Evolutionary conservation across 2,113 vertebrate genomes (phyloP).

Genomic region (Serinus canaria): DNA sequence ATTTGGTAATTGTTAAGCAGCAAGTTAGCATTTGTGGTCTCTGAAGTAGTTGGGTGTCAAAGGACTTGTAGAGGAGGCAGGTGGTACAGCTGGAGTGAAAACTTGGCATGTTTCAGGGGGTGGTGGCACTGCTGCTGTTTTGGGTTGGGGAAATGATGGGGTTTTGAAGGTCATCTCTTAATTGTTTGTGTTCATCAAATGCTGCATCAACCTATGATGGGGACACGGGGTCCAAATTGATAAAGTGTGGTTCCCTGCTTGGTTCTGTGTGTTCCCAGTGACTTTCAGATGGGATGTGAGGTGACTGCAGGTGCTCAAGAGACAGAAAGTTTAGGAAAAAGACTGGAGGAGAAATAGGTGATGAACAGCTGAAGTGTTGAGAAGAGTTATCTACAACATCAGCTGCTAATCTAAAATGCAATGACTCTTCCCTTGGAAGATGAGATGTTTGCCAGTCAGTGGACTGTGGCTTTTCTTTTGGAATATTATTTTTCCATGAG

Average conservation of each 20-base stretch:
- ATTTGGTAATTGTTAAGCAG: not conserved
- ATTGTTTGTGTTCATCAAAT: not conserved
- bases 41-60: not conserved
- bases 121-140: fast-evolving
- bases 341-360: not conserved
- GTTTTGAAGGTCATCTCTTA: not conserved
- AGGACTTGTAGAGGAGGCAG: not conserved
- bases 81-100: not conserved
- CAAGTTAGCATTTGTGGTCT: not conserved
- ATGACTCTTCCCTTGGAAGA: not conserved
- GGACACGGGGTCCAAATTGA: too few species aligned
- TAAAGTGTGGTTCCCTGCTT: not conserved
- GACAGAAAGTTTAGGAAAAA: not conserved
- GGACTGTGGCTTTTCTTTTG: not conserved
- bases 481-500: not conserved
- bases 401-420: not conserved
- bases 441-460: not conserved
- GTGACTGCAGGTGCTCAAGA: not conserved
- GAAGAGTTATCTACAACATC: not conserved
- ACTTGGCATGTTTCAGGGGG: not conserved
- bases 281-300: not conserved
- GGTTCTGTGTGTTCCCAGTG: not conserved
- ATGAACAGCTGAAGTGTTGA: not conserved
- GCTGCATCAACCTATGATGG: not conserved
- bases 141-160: not conserved